phyloP scores from a whole-genome alignment of 2,888 invertebrate species.

The Diarsia brunnea region DNA sequence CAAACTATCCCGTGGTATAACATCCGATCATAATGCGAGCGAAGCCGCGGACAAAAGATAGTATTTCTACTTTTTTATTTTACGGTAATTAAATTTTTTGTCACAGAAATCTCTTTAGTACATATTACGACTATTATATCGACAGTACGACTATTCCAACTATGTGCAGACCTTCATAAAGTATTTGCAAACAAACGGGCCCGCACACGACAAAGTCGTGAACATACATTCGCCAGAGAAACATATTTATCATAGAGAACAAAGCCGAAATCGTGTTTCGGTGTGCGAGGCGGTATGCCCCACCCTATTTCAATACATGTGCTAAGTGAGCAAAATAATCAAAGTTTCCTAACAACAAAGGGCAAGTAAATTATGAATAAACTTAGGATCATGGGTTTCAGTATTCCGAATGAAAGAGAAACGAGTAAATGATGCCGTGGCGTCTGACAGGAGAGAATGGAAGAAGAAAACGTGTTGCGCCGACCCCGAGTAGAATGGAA shows the following conservation, averaged over 20 bases:
- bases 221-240: slow-evolving; percentile 66
- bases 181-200: slow-evolving; percentile 40
- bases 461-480: too few relatives aligned
- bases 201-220: slow-evolving; percentile 64
- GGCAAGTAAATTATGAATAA: slow-evolving; percentile 17
- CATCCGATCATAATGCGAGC: neutral
- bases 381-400: neutral
- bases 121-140: neutral
- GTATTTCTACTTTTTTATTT: neutral
- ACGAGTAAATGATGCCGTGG: too few relatives aligned
- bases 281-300: slow-evolving; percentile 60
- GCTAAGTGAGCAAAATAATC: slow-evolving; percentile 52
- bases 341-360: slow-evolving; percentile 54
- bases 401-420: too few relatives aligned
- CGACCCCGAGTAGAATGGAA: too few relatives aligned
- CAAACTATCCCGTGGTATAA: neutral
- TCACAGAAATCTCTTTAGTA: neutral
- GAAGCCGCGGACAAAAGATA: neutral
- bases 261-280: slow-evolving; percentile 69
- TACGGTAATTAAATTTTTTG: neutral
- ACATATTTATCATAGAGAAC: slow-evolving; percentile 67
- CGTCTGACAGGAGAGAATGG: too few relatives aligned
- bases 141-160: slow-evolving; percentile 19
- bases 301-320: slow-evolving; percentile 61
- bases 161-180: slow-evolving; percentile 60